phyloP scores from a whole-genome alignment of 2,797 vertebrate genomes.

The Sphaeramia orbicularis region DNA sequence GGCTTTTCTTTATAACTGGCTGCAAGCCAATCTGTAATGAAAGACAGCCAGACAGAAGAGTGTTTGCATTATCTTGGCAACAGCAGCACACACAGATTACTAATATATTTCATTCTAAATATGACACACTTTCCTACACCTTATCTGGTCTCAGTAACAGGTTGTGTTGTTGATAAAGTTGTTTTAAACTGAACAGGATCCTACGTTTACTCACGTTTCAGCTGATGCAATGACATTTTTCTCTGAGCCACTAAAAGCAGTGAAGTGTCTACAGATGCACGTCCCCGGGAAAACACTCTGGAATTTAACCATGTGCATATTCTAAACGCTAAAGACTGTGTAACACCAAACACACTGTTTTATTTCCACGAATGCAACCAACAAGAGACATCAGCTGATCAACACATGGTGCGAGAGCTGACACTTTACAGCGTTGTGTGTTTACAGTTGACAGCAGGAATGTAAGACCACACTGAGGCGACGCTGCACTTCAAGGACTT shows the following conservation, averaged over 20 bases:
- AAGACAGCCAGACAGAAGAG: conserved; percentile 54
- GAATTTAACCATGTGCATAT: neutral
- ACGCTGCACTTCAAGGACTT: neutral
- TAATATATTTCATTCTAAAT: conserved; percentile 28
- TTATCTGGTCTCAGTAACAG: conserved; percentile 6
- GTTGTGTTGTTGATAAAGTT: neutral
- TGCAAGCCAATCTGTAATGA: conserved; percentile 59
- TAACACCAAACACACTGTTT: neutral
- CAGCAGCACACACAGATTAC: conserved; percentile 11
- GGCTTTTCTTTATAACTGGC: conserved; percentile 47
- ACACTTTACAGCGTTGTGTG: neutral
- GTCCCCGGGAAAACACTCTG: neutral
- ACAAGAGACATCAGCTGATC: neutral
- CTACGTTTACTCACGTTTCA: conserved; percentile 23
- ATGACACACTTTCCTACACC: neutral
- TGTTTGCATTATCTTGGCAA: conserved; percentile 46
- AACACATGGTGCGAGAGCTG: neutral
- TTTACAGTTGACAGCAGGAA: neutral
- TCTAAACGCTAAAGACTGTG: neutral
- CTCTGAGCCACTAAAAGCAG: neutral
- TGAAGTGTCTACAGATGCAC: neutral
- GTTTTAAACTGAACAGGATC: conserved; percentile 4
- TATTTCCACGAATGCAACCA: neutral
- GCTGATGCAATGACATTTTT: neutral
- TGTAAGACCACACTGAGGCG: neutral